Conservation (phyloP, 2,113 vertebrate species). For the Dicentrarchus labrax region DNA sequence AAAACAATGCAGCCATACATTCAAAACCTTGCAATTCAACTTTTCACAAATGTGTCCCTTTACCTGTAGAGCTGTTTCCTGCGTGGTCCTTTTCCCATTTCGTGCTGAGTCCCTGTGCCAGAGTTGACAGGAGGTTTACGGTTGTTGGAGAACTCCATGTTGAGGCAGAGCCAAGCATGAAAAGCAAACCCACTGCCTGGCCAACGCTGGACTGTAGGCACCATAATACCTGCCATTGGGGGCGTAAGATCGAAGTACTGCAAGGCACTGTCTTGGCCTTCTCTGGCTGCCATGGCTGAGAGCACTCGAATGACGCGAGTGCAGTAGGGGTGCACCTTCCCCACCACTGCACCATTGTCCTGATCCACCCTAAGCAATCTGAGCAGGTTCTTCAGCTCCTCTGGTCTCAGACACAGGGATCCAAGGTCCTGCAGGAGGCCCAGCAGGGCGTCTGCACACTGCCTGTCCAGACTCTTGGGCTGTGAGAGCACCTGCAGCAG, state of each 20-base stretch:
- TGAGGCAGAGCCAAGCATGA: constrained; percentile 95
- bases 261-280: constrained; percentile 85
- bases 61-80: constrained; percentile 98
- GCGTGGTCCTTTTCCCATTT: constrained; percentile 85
- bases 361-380: constrained; percentile 81
- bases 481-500: constrained; percentile 86
- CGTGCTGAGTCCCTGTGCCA: constrained; percentile 56
- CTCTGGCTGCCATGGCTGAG: constrained; percentile 90
- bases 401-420: constrained; percentile 89
- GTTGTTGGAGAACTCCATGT: constrained; percentile 74
- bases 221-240: constrained; percentile 97
- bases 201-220: constrained; percentile 94
- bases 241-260: constrained; percentile 95
- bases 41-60: not conserved
- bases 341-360: constrained; percentile 47
- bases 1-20: not conserved
- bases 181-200: constrained; percentile 92
- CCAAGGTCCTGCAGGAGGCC: constrained; percentile 90
- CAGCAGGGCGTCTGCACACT: constrained; percentile 89
- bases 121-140: constrained; percentile 52
- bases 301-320: constrained; percentile 86
- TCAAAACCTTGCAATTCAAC: not conserved
- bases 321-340: constrained; percentile 82
- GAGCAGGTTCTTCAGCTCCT: constrained; percentile 90
- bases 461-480: constrained; percentile 80